Base-by-base conservation (phyloP, 2,797 vertebrate species). In the Anguilla obscura region DNA sequence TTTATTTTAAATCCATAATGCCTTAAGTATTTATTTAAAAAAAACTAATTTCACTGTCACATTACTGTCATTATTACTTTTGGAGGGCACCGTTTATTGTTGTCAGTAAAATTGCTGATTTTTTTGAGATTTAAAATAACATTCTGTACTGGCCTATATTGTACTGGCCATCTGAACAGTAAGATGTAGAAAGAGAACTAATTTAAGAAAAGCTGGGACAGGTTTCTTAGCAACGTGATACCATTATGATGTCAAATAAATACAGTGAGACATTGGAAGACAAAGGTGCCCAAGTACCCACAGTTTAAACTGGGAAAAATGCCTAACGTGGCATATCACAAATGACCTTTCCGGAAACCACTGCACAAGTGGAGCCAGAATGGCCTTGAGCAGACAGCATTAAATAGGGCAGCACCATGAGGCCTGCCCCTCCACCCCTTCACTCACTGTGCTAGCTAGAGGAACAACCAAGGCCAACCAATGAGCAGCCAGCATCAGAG, bases 401-500 rank as follows among this genome's bases (percentile, higher is more conserved):
- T 58, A 86, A 89, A 87, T 87, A 87, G 80, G 87, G 30, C 85
- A 90, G 79, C 14, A n/a, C 79, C 24, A 36, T 82, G 48, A 18
- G 3, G 56, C 56, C 56, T 58, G 56, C 56, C 56, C 16, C 76
- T 9, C 76, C 40, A 18, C 9, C 18, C 6, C 76, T 9, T 48
- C 36, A 0, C 76, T 12, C 33, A 2, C 71, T 14, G 21, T 21
- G 4, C n/a, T 1, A n/a, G 33, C 30, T 21, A 79, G 16, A 40
- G 74, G 76, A 80, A 21, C 14, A 80, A 48, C 76, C 21, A 12
- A 6, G 76, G 24, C 10, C 36, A 80, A 80, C 79, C 79, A 82
- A 80, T 12, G 36, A 80, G 76, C 36, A 80, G 71, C 33, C 30
- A 76, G 30, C 30, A 76, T 27, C 7, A 27, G 5, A 74, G 10